Conservation (phyloP, 2,797 vertebrate species). For the Kryptolebias ocellatus region DNA sequence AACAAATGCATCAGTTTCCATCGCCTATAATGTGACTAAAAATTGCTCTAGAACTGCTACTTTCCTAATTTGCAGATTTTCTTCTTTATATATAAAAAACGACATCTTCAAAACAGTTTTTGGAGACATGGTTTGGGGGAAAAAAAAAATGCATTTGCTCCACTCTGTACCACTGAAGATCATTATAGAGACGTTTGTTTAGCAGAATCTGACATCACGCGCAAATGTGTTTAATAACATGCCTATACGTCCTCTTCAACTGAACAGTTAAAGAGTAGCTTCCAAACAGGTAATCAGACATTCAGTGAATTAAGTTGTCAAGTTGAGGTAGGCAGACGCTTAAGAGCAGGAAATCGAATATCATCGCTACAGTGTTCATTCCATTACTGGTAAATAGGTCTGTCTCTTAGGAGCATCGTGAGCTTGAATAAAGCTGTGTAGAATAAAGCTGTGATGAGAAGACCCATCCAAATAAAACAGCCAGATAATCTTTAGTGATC, state of each 20-base stretch:
- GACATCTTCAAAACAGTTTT: background rate
- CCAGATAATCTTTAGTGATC: conserved; percentile 37
- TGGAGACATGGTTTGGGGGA: background rate
- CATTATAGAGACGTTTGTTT: conserved; percentile 50
- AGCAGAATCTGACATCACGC: conserved; percentile 32
- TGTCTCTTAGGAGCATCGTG: conserved; percentile 43
- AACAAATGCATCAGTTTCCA: too few species aligned
- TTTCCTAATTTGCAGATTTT: background rate
- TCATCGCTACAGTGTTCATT: conserved; percentile 36
- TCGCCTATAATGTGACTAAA: too few species aligned
- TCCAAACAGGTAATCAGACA: conserved; percentile 50
- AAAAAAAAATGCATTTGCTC: background rate
- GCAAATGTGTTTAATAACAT: conserved; percentile 38
- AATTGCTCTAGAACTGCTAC: too few species aligned
- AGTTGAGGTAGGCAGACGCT: conserved; percentile 32
- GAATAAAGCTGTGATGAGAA: conserved; percentile 23
- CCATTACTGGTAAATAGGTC: conserved; percentile 57
- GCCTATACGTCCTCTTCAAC: conserved; percentile 30
- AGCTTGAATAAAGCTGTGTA: conserved; percentile 38
- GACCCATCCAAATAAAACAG: conserved; percentile 27
- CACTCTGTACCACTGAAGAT: conserved; percentile 4
- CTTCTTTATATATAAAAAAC: too few species aligned
- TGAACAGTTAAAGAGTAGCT: conserved; percentile 40
- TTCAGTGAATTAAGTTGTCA: conserved; percentile 43
- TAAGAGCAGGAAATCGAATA: conserved; percentile 57